Base-by-base conservation (phyloP, 64 coral and sea anemone species). In the Cladopsammia gracilis region DNA sequence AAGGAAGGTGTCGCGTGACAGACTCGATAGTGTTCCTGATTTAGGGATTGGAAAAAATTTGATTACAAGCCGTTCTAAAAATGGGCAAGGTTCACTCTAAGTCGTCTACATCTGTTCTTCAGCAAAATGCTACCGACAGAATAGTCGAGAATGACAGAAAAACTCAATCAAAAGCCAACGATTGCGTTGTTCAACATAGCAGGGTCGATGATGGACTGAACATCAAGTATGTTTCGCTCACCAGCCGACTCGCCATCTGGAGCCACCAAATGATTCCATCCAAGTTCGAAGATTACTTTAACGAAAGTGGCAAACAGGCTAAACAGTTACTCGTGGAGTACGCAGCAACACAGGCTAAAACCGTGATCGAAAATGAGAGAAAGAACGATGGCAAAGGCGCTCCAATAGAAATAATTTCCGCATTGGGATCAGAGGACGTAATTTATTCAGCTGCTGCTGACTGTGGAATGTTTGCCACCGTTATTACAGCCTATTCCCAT, bases 401-500 rank as follows among this genome's bases (percentile, higher is more conserved):
- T 4, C n/a, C 20, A 1, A 76, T 73, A 61, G 42, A 81, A n/a
- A 49, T 87, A 50, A 52, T 72, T 44, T 56, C 85, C 1, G 71
- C 86, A 2, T 6, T 96, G 16, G 95, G 95, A 8, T 96, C 95
- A 56, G 53, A 88, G 15, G 95, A 96, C 26, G 64, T 0, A 10
- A 85, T 96, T 24, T 92, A 89, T 58, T 58, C 79, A 2, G 24
- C 58, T 13, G 71, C 43, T 16, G 48, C 6, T 11, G 86, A 96
- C 44, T 88, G 57, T 77, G 92, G 96, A 3, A 79, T 98, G n/a
- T 94, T 98, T 43, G 88, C 80, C 0, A 62, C 96, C 19, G 70
- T 97, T 48, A 3, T 91, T 3, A 90, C 73, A 14, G 95, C 95
- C 12, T 96, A 96, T 64, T 90, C 86, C 58, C 42, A 93, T 16